These are phyloP conservation scores for Myotis findleyi DNA, from an alignment of 2,797 vertebrate genomes.

Conservation along the genomic window DNA sequence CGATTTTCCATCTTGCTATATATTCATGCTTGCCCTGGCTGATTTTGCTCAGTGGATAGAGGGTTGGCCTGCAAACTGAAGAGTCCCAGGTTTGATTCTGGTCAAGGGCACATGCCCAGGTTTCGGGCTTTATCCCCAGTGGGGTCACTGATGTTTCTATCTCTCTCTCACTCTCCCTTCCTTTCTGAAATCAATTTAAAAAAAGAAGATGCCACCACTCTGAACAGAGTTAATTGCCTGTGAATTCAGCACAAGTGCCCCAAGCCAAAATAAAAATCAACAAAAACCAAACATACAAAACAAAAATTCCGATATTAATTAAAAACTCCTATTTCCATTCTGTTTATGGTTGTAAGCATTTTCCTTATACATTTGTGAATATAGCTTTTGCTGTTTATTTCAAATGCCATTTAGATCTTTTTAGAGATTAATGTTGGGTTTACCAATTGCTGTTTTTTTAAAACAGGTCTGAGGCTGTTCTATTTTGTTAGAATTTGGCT, in stretches of 20 bases:
- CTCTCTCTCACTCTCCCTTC: no score
- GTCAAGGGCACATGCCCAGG: no score
- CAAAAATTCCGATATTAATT: background rate
- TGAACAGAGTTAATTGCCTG: background rate
- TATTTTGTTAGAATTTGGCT: background rate
- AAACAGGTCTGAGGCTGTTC: background rate
- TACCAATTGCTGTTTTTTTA: background rate
- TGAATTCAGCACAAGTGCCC: background rate
- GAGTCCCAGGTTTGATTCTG: no score
- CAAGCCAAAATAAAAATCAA: background rate
- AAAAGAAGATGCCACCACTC: background rate
- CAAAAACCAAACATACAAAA: background rate
- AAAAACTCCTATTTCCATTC: slow-evolving; percentile 17
- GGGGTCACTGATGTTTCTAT: no score
- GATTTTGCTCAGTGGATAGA: no score
- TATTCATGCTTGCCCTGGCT: background rate
- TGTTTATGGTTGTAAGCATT: background rate
- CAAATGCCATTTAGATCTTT: slow-evolving; percentile 24
- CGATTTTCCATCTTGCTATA: background rate
- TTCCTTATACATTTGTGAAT: background rate
- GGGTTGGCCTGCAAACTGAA: no score
- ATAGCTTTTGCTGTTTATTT: slow-evolving; percentile 17
- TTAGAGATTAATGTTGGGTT: background rate
- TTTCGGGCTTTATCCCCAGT: no score
- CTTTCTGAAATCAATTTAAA: no score